Base-by-base conservation (phyloP, 1,140 invertebrate genomes). In the Philopotamus ludificatus region DNA sequence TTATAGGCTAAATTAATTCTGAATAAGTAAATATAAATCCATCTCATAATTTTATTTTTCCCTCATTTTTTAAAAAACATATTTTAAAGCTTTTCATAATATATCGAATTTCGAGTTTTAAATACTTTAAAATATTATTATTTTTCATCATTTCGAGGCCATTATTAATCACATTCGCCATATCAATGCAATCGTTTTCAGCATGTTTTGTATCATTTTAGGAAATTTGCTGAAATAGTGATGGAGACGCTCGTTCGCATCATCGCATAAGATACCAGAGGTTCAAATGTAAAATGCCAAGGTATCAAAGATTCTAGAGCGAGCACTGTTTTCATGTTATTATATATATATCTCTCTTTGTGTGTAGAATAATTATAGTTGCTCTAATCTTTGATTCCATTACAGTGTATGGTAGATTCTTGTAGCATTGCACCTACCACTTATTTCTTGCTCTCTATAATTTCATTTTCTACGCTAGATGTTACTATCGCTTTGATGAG, bases 201-300 rank as follows among this genome's bases (percentile, higher is more conserved):
- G 3, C 23, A 9, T 42, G 25, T 54, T 10, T 57, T 57, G 53
- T 57, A 39, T 51, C 25, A 2, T 57, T 57, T 57, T 57, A 57
- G 53, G 53, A 39, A 34, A 16, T 39, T 53, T 57, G 41, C 26
- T 34, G 18, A 16, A 47, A 15, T 47, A 47, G 44, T 15, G 28
- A 57, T 57, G 53, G 16, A 10, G 50, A n/a, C 51, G 16, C 12
- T 28, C 18, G 51, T 16, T 54, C 34, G 22, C 22, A 28, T 54
- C 22, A 22, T n/a, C 8, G 3, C 53, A 57, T 39, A 39, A 26
- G 26, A 57, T 57, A 34, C 34, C 12, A 26, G 23, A 15, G 12
- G 47, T 21, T 18, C 15, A 21, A 49, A 21, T 18, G 20, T 18
- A 49, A 54, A 18, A 54, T 54, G 51, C 51, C 51, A 26, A 54